Percentiles rank a stretch among this genome's conserved stretches.
These are phyloP conservation scores for Tychaedon coryphoeus DNA, from an alignment of 2,113 vertebrate genomes.

Conservation along the genomic window DNA sequence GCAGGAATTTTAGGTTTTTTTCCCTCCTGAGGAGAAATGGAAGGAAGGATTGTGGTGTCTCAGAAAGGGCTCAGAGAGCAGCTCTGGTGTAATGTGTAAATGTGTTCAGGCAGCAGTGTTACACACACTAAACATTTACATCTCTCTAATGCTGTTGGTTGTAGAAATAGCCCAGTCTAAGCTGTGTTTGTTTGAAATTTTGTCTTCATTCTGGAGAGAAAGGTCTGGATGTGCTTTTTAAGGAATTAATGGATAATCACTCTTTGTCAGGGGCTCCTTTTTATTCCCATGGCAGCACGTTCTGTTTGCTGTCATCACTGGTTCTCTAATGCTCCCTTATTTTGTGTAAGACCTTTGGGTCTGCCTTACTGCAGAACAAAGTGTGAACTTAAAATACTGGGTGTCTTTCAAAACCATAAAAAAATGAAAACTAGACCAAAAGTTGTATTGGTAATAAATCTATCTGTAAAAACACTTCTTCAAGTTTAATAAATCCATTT, in stretches of 20 bases:
- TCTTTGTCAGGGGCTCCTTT: neutral
- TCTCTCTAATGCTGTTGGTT: neutral
- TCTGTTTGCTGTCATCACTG: neutral
- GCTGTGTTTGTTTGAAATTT: neutral
- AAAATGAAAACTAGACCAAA: neutral
- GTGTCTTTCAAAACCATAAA: neutral
- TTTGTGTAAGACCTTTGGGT: neutral
- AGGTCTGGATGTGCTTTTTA: neutral
- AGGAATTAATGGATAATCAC: neutral
- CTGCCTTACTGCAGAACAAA: neutral
- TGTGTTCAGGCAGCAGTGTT: neutral
- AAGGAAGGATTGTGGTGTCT: neutral
- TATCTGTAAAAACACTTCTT: neutral
- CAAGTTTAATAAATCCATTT: neutral
- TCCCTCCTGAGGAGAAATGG: neutral
- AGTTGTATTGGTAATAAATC: neutral
- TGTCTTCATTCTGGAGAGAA: neutral
- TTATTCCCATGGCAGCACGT: neutral
- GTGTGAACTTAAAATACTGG: neutral
- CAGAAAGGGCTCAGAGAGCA: neutral
- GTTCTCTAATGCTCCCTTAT: neutral
- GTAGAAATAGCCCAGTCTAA: neutral
- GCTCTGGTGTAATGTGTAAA: neutral
- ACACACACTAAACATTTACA: neutral
- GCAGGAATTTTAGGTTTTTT: neutral